These are phyloP conservation scores for Hydrocynus forskahlii DNA, from an alignment of 2,797 vertebrate genomes.

Conservation along the genomic window DNA sequence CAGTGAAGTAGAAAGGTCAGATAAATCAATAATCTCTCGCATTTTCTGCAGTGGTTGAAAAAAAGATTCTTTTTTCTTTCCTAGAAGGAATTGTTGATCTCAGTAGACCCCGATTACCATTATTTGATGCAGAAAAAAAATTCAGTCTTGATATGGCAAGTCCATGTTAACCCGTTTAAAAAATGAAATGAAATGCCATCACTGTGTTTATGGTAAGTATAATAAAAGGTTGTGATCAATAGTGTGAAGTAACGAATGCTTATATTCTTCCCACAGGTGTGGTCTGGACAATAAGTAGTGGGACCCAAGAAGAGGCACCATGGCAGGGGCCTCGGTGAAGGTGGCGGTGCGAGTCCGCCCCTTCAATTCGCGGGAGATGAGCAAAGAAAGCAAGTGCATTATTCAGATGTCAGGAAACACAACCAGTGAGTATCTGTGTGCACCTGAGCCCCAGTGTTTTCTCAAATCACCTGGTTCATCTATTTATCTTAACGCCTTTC, in stretches of 20 bases:
- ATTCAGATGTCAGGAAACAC: constrained; percentile 98
- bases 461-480: neutral
- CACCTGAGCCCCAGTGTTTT: neutral
- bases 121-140: neutral
- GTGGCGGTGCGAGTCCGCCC: constrained; percentile 97
- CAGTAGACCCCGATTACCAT: neutral
- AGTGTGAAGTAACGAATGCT: constrained; percentile 11
- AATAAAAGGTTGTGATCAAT: neutral
- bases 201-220: neutral
- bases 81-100: neutral
- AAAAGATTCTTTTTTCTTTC: neutral
- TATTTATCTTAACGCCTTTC: neutral
- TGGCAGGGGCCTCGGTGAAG: constrained; percentile 98
- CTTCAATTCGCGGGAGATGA: constrained; percentile 95
- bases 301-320: constrained; percentile 70
- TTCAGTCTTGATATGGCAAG: neutral
- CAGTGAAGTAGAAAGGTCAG: constrained; percentile 10
- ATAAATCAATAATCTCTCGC: constrained; percentile 24
- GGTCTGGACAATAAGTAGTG: constrained; percentile 47
- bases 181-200: neutral
- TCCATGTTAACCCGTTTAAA: neutral
- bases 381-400: constrained; percentile 95
- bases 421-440: constrained; percentile 87
- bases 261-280: constrained; percentile 52
- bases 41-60: neutral